Percentiles rank a stretch among this genome's conserved stretches.
Conservation (phyloP, 2,888 invertebrate genomes). For the Diarsia mendica region DNA sequence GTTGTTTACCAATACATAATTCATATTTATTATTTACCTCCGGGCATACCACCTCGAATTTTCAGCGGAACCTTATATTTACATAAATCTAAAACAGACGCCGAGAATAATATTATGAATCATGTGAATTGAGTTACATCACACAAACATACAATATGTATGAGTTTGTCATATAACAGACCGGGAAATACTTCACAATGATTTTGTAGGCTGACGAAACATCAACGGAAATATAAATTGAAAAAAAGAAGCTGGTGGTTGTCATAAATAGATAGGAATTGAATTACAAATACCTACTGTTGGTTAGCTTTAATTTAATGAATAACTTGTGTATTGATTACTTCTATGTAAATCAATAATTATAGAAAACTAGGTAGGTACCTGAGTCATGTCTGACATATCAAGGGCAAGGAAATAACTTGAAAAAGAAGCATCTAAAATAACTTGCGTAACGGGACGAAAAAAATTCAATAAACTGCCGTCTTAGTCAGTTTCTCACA, state of each 20-base stretch:
- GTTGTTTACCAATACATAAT: conserved; percentile 39
- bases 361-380: neutral
- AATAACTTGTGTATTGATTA: neutral
- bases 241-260: neutral
- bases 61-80: conserved; percentile 45
- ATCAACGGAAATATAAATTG: neutral
- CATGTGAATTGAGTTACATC: conserved; percentile 36
- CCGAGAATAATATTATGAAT: conserved; percentile 54
- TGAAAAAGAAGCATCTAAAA: neutral
- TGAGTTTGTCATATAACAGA: conserved; percentile 27
- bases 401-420: conserved; percentile 9
- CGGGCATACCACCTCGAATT: conserved; percentile 19
- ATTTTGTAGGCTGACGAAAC: conserved; percentile 13
- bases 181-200: conserved; percentile 32
- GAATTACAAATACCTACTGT: neutral
- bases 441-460: neutral
- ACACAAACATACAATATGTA: conserved; percentile 55
- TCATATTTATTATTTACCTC: conserved; percentile 43
- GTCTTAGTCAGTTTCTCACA: neutral
- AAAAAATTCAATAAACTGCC: neutral
- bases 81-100: conserved; percentile 58
- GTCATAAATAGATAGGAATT: neutral
- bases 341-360: neutral
- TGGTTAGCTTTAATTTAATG: neutral
- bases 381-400: neutral